phyloP scores from a whole-genome alignment of 2,113 vertebrate species.

The Pyxicephalus adspersus region DNA sequence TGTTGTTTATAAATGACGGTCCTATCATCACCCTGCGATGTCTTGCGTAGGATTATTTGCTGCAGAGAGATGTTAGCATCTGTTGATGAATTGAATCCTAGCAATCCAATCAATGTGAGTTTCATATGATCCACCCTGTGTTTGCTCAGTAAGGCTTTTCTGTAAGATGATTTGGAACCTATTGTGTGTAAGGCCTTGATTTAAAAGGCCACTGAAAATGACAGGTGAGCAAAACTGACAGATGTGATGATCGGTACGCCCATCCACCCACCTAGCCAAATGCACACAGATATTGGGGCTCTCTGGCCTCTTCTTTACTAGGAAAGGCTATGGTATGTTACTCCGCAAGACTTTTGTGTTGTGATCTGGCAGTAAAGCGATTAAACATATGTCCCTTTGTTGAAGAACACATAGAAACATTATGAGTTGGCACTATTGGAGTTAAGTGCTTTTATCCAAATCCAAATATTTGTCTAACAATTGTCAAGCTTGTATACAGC shows the following conservation, averaged over 20 bases:
- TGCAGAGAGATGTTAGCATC: slow-evolving; percentile 59
- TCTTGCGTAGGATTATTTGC: slow-evolving; percentile 4
- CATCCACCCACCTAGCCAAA: background rate
- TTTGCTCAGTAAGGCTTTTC: slow-evolving; percentile 63
- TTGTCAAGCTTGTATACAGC: background rate
- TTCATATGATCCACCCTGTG: slow-evolving; percentile 60
- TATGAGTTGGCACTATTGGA: background rate
- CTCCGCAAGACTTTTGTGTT: background rate
- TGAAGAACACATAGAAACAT: background rate
- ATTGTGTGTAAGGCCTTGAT: slow-evolving; percentile 55
- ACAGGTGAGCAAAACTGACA: slow-evolving; percentile 59
- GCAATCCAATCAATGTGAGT: slow-evolving; percentile 63
- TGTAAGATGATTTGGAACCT: slow-evolving; percentile 59
- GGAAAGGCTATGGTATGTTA: background rate
- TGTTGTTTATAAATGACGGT: background rate
- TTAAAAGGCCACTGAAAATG: slow-evolving; percentile 58
- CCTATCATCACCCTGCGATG: slow-evolving; percentile 34
- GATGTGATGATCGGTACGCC: background rate
- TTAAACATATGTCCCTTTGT: background rate
- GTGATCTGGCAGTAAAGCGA: background rate
- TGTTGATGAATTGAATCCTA: slow-evolving; percentile 65
- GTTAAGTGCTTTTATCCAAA: background rate
- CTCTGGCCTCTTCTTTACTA: background rate
- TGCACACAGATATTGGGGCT: background rate
- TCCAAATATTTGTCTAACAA: slow-evolving; percentile 2